Evolutionary conservation across 23 tunicate genomes (phyloP), one percentile per base, ranked within the genome.

Genomic region (Corella eumyota): DNA sequence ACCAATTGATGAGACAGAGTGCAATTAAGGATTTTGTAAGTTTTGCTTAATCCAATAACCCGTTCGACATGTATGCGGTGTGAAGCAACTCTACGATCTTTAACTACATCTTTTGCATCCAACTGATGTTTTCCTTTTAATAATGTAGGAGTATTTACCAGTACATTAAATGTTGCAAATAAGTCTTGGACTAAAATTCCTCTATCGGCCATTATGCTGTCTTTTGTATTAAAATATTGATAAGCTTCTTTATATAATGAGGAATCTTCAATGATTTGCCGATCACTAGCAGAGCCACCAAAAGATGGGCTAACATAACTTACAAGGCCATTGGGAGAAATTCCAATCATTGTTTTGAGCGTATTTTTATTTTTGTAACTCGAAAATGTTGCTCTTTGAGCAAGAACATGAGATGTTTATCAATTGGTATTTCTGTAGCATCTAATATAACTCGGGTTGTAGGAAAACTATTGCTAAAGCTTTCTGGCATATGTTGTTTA

Each of bases 11-110:
- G n/a, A n/a, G n/a, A n/a, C n/a, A n/a, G n/a, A n/a, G n/a, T n/a
- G n/a, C n/a, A n/a, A n/a, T n/a, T n/a, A n/a, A n/a, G n/a, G n/a
- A n/a, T n/a, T n/a, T n/a, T n/a, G n/a, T n/a, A n/a, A n/a, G 61
- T 56, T 11, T 56, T 56, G 32, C 32, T 20, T 1, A 56, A 32
- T 20, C 61, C 26, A 22, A 56, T 56, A 2, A 56, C 32, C 25
- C 61, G 61, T 32, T 56, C 61, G 5, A 56, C 61, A 56, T 56
- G 61, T 17, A 56, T 56, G 4, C 61, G 26, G 17, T 56, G 61
- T 2, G 30, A 2, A 11, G 30, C 30, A 26, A 56, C 26, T 2
- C 61, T 22, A 21, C 61, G 2, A 17, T 26, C 61, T 26, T 11
- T 17, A 26, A 56, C 26, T 56, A 17, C 7, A 11, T 52, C 23